Evolutionary conservation across 2,888 invertebrate species (phyloP).

Genomic region (Xylocampa areola): DNA sequence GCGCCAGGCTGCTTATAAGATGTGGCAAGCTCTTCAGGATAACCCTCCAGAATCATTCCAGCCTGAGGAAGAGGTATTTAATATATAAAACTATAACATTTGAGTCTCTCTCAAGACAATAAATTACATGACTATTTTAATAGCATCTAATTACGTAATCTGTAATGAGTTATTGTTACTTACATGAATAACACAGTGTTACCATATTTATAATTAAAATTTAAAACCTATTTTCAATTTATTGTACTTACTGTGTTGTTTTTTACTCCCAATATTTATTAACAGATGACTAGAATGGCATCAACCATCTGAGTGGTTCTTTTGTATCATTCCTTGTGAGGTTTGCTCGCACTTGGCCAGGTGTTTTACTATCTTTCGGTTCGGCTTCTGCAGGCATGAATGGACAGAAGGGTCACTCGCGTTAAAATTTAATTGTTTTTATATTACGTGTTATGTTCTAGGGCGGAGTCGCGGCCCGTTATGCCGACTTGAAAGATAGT

Average conservation of each 20-base stretch:
- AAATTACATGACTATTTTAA: too few species aligned
- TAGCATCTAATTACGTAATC: conserved; percentile 1
- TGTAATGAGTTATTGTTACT: background rate
- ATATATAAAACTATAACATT: too few species aligned
- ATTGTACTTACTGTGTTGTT: conserved; percentile 7
- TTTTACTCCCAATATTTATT: conserved; percentile 35
- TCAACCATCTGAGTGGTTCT: conserved; percentile 61
- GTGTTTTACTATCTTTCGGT: conserved; percentile 91
- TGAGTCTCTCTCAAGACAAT: too few species aligned
- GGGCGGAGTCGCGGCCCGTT: conserved; percentile 93
- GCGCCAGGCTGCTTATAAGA: conserved; percentile 97
- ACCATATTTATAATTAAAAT: too few species aligned
- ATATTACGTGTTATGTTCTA: conserved; percentile 82
- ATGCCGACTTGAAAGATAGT: conserved; percentile 96
- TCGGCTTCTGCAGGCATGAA: conserved; percentile 68
- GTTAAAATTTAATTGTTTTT: conserved; percentile 48
- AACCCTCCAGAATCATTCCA: conserved; percentile 92
- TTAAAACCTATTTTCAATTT: background rate
- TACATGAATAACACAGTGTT: background rate
- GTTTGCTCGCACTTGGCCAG: conserved; percentile 83
- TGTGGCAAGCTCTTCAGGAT: conserved; percentile 96
- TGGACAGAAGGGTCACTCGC: conserved; percentile 64
- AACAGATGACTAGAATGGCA: conserved; percentile 51
- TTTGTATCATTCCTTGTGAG: conserved; percentile 68
- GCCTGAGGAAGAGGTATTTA: conserved; percentile 92